phyloP scores from a whole-genome alignment of 2,113 vertebrate species.

The Pavo muticus region DNA sequence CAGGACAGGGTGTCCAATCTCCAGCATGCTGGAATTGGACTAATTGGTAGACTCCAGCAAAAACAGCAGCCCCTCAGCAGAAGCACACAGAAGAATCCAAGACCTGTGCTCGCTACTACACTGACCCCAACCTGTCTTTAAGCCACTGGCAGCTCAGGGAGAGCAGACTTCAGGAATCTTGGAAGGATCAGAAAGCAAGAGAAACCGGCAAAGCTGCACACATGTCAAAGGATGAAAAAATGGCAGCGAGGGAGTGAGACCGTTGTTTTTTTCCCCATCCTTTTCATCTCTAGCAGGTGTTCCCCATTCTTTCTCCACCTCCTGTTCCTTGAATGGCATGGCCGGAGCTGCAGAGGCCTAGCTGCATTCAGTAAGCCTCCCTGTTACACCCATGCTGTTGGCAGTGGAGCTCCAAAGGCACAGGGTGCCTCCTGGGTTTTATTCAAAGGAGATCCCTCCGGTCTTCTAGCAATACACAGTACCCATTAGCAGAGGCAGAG shows the following conservation, averaged over 20 bases:
- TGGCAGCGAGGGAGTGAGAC: background rate
- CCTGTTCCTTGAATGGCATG: background rate
- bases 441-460: background rate
- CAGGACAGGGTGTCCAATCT: background rate
- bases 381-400: background rate
- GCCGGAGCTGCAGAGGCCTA: background rate
- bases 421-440: background rate
- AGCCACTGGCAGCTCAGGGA: background rate
- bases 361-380: background rate
- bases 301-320: background rate
- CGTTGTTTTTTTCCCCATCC: background rate
- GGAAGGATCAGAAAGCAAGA: background rate
- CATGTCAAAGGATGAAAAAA: background rate
- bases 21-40: background rate
- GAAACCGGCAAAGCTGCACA: background rate
- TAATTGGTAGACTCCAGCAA: background rate
- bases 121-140: background rate
- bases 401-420: background rate
- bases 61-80: background rate
- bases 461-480: background rate
- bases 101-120: rapidly evolving
- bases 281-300: background rate
- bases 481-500: background rate
- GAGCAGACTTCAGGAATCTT: background rate
- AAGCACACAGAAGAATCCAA: rapidly evolving